Evolutionary conservation across 2,888 invertebrate genomes (phyloP).

Genomic region (Pharmacophagus antenor): DNA sequence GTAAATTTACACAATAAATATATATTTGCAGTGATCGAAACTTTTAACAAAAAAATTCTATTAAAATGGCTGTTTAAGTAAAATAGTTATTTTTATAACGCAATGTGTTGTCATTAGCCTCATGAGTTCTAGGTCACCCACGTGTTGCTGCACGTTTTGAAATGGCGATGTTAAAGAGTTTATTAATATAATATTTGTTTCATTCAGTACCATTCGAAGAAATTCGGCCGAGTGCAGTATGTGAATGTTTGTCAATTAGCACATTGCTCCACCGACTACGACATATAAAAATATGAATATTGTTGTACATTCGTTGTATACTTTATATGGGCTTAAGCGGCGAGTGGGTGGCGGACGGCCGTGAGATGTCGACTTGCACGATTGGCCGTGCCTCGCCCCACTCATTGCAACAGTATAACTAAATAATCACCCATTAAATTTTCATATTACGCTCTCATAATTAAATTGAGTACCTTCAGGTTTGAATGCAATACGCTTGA

Average conservation of each 20-base stretch:
- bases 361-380: conserved; percentile 67
- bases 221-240: conserved; percentile 24
- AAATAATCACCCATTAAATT: conserved; percentile 55
- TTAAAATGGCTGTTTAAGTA: background rate
- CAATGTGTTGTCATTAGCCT: conserved; percentile 9
- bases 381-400: conserved; percentile 62
- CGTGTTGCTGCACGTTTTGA: conserved; percentile 9
- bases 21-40: background rate
- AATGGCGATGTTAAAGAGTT: conserved; percentile 14
- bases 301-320: conserved; percentile 62
- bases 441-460: conserved; percentile 35
- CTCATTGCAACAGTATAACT: conserved; percentile 65
- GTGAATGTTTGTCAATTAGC: conserved; percentile 51
- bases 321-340: conserved; percentile 75
- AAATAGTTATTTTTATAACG: conserved; percentile 9
- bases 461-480: conserved; percentile 18
- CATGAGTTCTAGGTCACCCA: conserved; percentile 20
- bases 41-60: background rate
- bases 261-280: conserved; percentile 56
- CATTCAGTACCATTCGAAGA: conserved; percentile 20
- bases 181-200: conserved; percentile 22
- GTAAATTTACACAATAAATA: background rate
- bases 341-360: conserved; percentile 77
- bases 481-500: conserved; percentile 14
- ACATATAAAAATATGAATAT: conserved; percentile 72